These are phyloP conservation scores for Caenorhabditis angaria DNA, from an alignment of 2,888 invertebrate genomes.

Conservation along the genomic window DNA sequence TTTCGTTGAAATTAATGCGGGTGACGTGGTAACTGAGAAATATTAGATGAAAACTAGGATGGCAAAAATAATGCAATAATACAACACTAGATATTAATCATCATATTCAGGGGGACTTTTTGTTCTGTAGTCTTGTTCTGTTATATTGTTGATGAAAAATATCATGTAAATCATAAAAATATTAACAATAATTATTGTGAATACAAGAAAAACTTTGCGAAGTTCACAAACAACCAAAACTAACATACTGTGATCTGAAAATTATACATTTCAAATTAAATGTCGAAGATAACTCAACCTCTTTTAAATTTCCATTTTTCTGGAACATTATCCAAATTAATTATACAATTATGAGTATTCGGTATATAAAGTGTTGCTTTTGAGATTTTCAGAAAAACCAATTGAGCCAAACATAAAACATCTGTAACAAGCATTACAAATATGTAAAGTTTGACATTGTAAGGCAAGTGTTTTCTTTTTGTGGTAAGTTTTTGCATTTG, in stretches of 20 bases:
- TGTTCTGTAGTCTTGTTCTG: too few species aligned
- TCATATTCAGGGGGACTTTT: too few species aligned
- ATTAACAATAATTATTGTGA: neutral
- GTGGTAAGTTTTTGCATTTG: neutral
- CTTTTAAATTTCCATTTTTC: neutral
- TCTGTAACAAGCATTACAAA: neutral
- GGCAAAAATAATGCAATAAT: too few species aligned
- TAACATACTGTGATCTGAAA: slow-evolving; percentile 1
- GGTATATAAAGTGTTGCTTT: neutral
- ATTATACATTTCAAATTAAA: neutral
- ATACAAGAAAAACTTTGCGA: neutral
- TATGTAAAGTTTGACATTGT: neutral
- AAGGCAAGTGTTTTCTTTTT: neutral
- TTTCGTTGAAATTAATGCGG: too few species aligned
- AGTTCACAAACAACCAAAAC: neutral
- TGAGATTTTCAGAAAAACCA: neutral
- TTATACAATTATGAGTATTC: neutral
- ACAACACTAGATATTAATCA: too few species aligned
- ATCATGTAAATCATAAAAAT: too few species aligned
- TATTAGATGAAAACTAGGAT: too few species aligned
- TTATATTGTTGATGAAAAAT: too few species aligned
- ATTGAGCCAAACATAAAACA: neutral
- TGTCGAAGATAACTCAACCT: neutral
- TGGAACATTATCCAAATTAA: neutral
- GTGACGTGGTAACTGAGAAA: too few species aligned